Percentiles rank a stretch among this genome's conserved stretches.
Conservation (phyloP, 2,113 vertebrate genomes). For the Muntiacus reevesi region DNA sequence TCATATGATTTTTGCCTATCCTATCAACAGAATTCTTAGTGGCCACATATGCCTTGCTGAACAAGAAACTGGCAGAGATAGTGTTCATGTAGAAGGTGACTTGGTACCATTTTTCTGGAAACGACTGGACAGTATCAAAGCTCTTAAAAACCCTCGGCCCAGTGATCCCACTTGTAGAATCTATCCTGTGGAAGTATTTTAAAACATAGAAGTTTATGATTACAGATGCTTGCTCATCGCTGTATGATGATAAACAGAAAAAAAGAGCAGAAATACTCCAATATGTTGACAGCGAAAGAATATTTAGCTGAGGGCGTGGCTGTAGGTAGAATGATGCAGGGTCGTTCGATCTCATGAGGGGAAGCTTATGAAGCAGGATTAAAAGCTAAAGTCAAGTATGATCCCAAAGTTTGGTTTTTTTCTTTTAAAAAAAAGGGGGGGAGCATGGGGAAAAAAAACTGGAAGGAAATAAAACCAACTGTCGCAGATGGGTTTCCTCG, state of each 20-base stretch:
- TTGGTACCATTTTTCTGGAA: background rate
- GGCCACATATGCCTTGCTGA: rapidly evolving
- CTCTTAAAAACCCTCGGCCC: background rate
- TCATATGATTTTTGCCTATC: rapidly evolving
- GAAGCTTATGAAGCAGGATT: no score
- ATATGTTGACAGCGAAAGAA: background rate
- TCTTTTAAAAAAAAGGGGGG: background rate
- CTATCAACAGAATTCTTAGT: rapidly evolving
- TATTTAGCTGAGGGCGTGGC: rapidly evolving
- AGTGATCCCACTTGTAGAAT: background rate
- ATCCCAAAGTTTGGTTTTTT: background rate
- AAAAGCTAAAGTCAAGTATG: background rate
- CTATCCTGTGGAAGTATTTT: rapidly evolving
- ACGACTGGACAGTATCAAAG: background rate
- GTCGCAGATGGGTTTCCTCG: rapidly evolving
- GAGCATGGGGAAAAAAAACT: rapidly evolving
- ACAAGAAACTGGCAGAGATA: background rate
- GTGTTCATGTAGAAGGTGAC: background rate
- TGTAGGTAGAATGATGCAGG: rapidly evolving
- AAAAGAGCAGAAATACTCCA: rapidly evolving
- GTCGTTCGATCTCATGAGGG: rapidly evolving
- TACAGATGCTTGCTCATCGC: background rate
- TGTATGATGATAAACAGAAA: rapidly evolving
- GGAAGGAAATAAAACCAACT: rapidly evolving
- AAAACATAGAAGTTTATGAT: rapidly evolving